A percentile compares a stretch with the other conserved stretches of the same genome.
phyloP scores from a whole-genome alignment of 2,797 vertebrate genomes.

The Limosa lapponica region DNA sequence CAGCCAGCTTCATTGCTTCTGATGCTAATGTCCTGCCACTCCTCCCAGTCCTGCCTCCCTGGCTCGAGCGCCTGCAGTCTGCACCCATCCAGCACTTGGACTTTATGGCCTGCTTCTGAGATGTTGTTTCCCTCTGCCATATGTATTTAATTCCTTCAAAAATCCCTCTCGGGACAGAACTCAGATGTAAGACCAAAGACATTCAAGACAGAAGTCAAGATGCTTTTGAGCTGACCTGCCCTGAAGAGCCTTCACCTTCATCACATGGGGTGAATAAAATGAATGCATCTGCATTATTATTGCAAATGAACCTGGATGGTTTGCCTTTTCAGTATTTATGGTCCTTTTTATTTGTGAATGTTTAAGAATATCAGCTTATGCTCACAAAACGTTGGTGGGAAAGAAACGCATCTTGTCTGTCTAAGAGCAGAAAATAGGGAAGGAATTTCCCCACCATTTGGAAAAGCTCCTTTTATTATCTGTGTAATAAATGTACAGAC shows the following conservation, averaged over 20 bases:
- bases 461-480: conserved; percentile 15
- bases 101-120: background rate
- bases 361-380: background rate
- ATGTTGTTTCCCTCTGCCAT: background rate
- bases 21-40: background rate
- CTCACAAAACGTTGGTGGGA: background rate
- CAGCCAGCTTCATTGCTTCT: background rate
- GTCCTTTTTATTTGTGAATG: background rate
- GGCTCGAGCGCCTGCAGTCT: accelerated
- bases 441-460: background rate
- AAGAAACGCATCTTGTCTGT: background rate
- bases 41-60: background rate
- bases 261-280: background rate
- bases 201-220: background rate
- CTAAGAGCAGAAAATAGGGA: background rate
- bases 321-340: background rate
- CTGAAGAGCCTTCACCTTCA: background rate
- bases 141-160: background rate
- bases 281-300: background rate
- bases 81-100: background rate
- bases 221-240: background rate
- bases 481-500: background rate
- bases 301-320: background rate
- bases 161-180: background rate
- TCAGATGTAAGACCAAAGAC: background rate